Evolutionary conservation across 2,797 vertebrate species (phyloP).

Genomic region (Tamandua tetradactyla): DNA sequence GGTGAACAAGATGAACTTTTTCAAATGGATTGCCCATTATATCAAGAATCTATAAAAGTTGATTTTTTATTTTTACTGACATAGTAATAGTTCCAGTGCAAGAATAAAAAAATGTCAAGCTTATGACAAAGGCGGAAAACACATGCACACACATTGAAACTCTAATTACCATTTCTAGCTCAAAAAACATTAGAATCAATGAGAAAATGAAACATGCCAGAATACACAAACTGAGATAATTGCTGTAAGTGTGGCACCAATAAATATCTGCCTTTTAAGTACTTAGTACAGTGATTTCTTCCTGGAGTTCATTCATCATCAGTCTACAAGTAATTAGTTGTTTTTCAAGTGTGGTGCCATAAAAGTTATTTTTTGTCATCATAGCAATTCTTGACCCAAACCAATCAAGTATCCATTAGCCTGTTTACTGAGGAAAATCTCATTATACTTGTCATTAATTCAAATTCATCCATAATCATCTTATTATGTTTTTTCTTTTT

Average conservation of each 20-base stretch:
- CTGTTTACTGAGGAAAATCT: slow-evolving; percentile 53
- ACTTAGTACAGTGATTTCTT: slow-evolving; percentile 60
- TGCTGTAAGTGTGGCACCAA: neutral
- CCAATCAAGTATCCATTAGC: slow-evolving; percentile 54
- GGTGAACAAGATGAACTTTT: neutral
- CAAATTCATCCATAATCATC: slow-evolving; percentile 44
- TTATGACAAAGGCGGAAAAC: neutral
- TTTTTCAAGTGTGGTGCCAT: slow-evolving; percentile 51
- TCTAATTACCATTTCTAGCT: neutral
- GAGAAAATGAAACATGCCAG: neutral
- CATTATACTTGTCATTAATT: slow-evolving; percentile 35
- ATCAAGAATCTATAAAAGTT: neutral
- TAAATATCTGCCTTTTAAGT: slow-evolving; percentile 48
- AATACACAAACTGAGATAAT: neutral
- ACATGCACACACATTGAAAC: neutral
- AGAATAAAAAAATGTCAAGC: neutral
- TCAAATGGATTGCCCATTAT: neutral
- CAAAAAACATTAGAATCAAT: neutral
- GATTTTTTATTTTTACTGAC: neutral
- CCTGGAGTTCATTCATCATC: slow-evolving; percentile 63
- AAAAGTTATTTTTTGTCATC: slow-evolving; percentile 64
- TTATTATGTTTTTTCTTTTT: neutral
- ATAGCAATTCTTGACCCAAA: slow-evolving; percentile 38
- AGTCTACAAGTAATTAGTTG: slow-evolving; percentile 25
- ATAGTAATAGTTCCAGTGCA: neutral